Conservation (phyloP, 2,797 vertebrate genomes). For the Eurystomus glaucurus region DNA sequence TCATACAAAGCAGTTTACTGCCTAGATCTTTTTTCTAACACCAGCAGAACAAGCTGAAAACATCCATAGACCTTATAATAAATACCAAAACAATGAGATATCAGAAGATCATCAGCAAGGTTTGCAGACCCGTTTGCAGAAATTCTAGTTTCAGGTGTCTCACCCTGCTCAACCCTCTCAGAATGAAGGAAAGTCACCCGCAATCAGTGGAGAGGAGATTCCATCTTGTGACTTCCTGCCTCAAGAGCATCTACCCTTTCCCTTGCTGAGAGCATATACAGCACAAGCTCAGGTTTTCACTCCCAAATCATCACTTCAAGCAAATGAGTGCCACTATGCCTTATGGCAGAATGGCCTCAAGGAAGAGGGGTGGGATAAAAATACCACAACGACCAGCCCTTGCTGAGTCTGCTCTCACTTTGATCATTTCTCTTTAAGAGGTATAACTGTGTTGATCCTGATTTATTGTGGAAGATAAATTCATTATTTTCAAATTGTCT, state of each 20-base stretch:
- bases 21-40: not conserved
- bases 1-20: not conserved
- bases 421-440: not conserved
- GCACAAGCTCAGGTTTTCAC: not conserved
- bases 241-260: not conserved
- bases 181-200: not conserved
- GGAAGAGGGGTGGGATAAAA: not conserved
- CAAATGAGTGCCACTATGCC: not conserved
- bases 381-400: not conserved
- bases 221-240: not conserved
- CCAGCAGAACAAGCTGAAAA: not conserved
- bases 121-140: not conserved
- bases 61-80: accelerated
- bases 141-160: not conserved
- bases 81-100: not conserved
- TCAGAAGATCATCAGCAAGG: not conserved
- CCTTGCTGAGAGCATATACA: not conserved
- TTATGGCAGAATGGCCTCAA: not conserved
- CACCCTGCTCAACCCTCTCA: not conserved
- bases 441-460: not conserved
- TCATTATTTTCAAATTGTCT: not conserved
- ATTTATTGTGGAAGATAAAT: not conserved
- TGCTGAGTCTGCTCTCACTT: not conserved
- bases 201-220: not conserved
- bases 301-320: not conserved